Conservation (phyloP, 2,888 invertebrate genomes). For the Arrhopalites spinosus region DNA sequence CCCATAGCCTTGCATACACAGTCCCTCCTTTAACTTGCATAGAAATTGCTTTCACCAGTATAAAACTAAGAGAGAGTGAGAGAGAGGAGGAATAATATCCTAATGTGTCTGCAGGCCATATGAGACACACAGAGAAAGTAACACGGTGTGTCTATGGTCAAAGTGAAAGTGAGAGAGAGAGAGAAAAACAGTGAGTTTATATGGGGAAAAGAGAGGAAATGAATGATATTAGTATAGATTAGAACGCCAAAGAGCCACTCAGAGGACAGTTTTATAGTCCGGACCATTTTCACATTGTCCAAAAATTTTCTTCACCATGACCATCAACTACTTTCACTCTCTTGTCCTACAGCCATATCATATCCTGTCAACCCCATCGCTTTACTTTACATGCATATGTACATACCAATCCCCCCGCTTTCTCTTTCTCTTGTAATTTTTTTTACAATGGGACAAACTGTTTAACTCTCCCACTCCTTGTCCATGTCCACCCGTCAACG, state of each 20-base stretch:
- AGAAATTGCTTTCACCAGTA: constrained; percentile 24
- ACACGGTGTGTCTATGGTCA: background rate
- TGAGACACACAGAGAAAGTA: background rate
- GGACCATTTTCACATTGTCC: constrained; percentile 30
- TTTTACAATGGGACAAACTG: background rate
- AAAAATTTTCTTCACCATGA: background rate
- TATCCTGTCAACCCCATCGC: constrained; percentile 3
- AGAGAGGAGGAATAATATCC: background rate
- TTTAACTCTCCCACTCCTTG: background rate
- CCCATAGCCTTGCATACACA: constrained; percentile 10
- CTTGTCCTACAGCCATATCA: too few species aligned
- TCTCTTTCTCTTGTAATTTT: background rate
- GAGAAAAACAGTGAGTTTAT: background rate
- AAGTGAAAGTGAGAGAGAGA: background rate
- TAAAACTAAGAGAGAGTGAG: background rate
- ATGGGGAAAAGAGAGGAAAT: constrained; percentile 10
- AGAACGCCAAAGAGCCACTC: constrained; percentile 33
- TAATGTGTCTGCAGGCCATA: background rate
- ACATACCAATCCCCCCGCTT: background rate
- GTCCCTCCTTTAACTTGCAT: constrained; percentile 28
- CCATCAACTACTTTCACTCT: background rate
- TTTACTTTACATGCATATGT: background rate
- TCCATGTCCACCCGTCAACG: background rate
- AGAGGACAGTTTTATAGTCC: constrained; percentile 37
- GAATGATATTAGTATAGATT: constrained; percentile 40